Conservation (phyloP, 2,113 vertebrate species). For the Lynx canadensis region DNA sequence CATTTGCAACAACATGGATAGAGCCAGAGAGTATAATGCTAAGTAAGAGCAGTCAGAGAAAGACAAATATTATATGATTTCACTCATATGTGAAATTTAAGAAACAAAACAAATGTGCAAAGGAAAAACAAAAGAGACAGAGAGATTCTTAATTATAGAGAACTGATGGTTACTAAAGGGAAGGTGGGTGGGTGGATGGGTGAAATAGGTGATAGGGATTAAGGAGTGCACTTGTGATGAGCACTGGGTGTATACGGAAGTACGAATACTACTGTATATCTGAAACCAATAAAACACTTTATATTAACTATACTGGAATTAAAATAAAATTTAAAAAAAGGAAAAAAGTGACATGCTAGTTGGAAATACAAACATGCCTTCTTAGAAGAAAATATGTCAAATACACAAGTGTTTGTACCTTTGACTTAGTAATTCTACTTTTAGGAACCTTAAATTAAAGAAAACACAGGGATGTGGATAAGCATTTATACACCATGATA, state of each 20-base stretch:
- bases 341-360: neutral
- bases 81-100: neutral
- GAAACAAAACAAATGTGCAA: neutral
- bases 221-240: neutral
- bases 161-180: neutral
- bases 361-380: slow-evolving; percentile 40
- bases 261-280: neutral
- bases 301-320: neutral
- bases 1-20: neutral
- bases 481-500: neutral
- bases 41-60: neutral
- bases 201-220: neutral
- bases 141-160: no score
- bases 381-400: neutral
- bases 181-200: neutral
- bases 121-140: neutral
- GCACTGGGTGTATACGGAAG: neutral
- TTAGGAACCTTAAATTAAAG: slow-evolving; percentile 25
- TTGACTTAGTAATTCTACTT: slow-evolving; percentile 33
- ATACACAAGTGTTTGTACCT: neutral
- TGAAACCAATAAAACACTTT: neutral
- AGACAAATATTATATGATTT: neutral
- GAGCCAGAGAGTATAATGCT: neutral
- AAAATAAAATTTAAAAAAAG: neutral
- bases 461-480: neutral